phyloP scores from a whole-genome alignment of 1,140 invertebrate species.

The Lerema accius region DNA sequence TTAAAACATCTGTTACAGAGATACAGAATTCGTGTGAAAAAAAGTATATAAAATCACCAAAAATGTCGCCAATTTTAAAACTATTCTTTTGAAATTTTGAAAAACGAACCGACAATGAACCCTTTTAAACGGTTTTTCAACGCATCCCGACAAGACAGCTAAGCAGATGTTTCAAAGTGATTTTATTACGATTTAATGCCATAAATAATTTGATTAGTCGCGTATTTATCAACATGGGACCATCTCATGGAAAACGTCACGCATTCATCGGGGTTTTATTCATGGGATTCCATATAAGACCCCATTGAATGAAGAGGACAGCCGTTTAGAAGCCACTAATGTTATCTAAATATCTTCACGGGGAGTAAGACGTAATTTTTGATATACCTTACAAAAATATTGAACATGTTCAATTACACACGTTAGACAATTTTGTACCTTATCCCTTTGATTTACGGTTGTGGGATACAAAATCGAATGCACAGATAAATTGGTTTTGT shows the following conservation, averaged over 20 bases:
- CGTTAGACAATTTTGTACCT: slow-evolving; percentile 31
- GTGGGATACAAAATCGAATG: neutral
- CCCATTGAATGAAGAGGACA: slow-evolving; percentile 60
- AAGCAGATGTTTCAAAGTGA: slow-evolving; percentile 60
- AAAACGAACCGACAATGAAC: slow-evolving; percentile 36
- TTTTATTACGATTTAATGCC: slow-evolving; percentile 77
- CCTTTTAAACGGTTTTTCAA: slow-evolving; percentile 48
- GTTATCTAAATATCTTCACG: slow-evolving; percentile 76
- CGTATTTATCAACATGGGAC: slow-evolving; percentile 78
- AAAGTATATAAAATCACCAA: too few relatives aligned
- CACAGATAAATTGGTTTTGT: slow-evolving; percentile 34
- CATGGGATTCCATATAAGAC: slow-evolving; percentile 46
- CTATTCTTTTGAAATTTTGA: slow-evolving; percentile 12
- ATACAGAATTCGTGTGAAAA: too few relatives aligned
- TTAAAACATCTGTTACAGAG: too few relatives aligned
- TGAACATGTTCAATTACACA: slow-evolving; percentile 11
- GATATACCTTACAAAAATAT: slow-evolving; percentile 39
- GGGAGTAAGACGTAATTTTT: slow-evolving; percentile 66
- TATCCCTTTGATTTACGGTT: slow-evolving; percentile 29
- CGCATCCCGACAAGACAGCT: slow-evolving; percentile 39
- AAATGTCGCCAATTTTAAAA: slow-evolving; percentile 15
- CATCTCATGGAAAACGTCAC: slow-evolving; percentile 74
- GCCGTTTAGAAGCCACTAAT: slow-evolving; percentile 80
- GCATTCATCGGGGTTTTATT: slow-evolving; percentile 58
- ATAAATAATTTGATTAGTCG: slow-evolving; percentile 82